phyloP scores from a whole-genome alignment of 2,113 vertebrate species.

The Oreochromis tanganicae region DNA sequence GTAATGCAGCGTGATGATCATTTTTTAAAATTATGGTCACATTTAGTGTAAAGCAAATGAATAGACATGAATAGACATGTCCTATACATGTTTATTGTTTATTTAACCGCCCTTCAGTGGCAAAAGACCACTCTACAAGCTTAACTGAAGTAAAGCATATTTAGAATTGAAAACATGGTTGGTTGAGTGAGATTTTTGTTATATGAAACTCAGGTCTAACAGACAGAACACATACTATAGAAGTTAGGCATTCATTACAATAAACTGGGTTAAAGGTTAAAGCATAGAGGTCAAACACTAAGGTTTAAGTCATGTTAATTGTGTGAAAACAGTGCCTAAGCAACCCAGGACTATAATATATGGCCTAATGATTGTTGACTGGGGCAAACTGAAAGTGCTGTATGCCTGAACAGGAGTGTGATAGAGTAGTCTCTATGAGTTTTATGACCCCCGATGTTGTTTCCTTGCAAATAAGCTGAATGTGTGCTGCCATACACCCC shows the following conservation, averaged over 20 bases:
- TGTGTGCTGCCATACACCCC: slow-evolving; percentile 2
- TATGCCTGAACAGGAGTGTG: not conserved
- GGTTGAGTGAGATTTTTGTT: not conserved
- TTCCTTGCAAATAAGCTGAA: slow-evolving; percentile 16
- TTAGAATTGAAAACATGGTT: not conserved
- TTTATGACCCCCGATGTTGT: slow-evolving; percentile 5
- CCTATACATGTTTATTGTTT: not conserved
- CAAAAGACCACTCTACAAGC: not conserved
- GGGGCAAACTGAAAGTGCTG: not conserved
- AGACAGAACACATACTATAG: not conserved
- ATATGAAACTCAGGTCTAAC: not conserved
- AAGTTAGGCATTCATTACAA: not conserved
- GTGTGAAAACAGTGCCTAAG: not conserved
- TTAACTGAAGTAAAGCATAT: not conserved
- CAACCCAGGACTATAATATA: not conserved
- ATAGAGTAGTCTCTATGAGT: not conserved
- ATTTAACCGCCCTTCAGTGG: not conserved
- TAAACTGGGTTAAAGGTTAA: not conserved
- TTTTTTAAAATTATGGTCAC: rapidly evolving
- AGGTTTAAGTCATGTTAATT: not conserved
- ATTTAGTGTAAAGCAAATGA: not conserved
- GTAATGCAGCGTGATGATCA: not conserved
- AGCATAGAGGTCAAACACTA: not conserved
- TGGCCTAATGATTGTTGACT: not conserved
- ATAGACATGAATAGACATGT: too few species aligned